Base-by-base conservation (phyloP, 1,140 invertebrate genomes). In the Nasonia longicornis region DNA sequence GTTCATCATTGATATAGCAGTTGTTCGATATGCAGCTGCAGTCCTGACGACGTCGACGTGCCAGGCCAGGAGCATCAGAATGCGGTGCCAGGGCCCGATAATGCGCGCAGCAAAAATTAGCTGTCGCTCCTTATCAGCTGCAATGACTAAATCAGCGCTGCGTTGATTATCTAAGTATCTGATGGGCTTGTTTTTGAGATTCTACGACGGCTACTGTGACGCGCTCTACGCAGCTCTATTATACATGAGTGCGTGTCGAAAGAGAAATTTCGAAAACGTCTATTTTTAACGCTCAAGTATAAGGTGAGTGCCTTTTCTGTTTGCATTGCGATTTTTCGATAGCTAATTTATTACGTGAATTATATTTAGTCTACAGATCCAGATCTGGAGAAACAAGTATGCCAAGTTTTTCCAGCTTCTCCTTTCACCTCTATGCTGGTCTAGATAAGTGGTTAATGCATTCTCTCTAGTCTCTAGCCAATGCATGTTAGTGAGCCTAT, bases 381-480 rank as follows among this genome's bases (percentile, higher is more conserved):
- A 20, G 35, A 71, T 26, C 69, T 38, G 35, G 35, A 35, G 38
- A 71, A 71, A 71, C 35, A n/a, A 42, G 14, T 71, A n/a, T 71
- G 35, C 26, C 35, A 38, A 71, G 35, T 71, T 71, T 42, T 26
- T 35, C 69, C 69, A 71, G 26, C 12, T 6, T 38, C 35, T 71
- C 69, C 69, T 71, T 71, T 71, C 69, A 71, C 69, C 35, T 71
- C 16, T 20, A 2, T 26, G 3, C 10, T 29, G 3, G 14, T 67
- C 8, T 67, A 11, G 31, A n/a, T 29, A 58, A n/a, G 64, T 67
- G 22, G 8, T 29, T 67, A 29, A 16, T 67, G 64, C 26, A 67
- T 26, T 67, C 10, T 63, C 58, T 29, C 7, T 67, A 29, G 29
- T 22, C 58, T 29, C 7, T 67, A 29, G 29, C 26, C 26, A 31